Percentiles rank a stretch among this genome's conserved stretches.
These are phyloP conservation scores for Thomomys bottae DNA, from an alignment of 2,113 vertebrate genomes.

Conservation along the genomic window DNA sequence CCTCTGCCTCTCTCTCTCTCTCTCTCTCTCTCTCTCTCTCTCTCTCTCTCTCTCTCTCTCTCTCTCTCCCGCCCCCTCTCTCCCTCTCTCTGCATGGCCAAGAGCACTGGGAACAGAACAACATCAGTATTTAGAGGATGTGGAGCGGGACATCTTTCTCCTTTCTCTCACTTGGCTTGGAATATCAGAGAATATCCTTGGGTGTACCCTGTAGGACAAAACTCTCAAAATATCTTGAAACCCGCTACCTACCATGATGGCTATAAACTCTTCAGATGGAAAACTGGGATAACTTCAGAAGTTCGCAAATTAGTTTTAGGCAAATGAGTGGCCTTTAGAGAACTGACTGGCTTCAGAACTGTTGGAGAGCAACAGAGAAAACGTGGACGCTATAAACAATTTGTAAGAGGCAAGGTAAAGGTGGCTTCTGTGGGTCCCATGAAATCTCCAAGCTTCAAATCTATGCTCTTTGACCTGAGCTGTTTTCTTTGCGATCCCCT, in stretches of 20 bases:
- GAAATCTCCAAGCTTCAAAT: too few species aligned
- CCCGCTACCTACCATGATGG: background rate
- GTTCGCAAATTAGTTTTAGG: conserved; percentile 4
- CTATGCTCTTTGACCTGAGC: too few species aligned
- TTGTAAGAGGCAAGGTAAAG: too few species aligned
- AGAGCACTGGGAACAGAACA: background rate
- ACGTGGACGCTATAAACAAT: background rate
- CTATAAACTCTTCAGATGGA: background rate
- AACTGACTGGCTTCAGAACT: background rate
- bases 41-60: background rate
- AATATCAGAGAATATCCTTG: too few species aligned
- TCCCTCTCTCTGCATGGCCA: background rate
- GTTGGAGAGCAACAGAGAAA: background rate
- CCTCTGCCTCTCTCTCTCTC: background rate
- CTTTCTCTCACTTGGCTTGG: background rate
- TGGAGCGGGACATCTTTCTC: background rate
- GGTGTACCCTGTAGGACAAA: too few species aligned
- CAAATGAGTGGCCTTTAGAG: background rate
- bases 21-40: too few species aligned
- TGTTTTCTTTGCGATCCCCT: too few species aligned
- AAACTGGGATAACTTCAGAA: background rate
- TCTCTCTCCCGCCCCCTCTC: background rate
- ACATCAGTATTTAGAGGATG: too few species aligned
- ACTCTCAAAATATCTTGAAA: conserved; percentile 11
- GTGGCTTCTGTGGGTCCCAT: too few species aligned